Evolutionary conservation across 2,888 invertebrate species (phyloP), one percentile per base, ranked within the genome.

Genomic region (Eristalis pertinax): DNA sequence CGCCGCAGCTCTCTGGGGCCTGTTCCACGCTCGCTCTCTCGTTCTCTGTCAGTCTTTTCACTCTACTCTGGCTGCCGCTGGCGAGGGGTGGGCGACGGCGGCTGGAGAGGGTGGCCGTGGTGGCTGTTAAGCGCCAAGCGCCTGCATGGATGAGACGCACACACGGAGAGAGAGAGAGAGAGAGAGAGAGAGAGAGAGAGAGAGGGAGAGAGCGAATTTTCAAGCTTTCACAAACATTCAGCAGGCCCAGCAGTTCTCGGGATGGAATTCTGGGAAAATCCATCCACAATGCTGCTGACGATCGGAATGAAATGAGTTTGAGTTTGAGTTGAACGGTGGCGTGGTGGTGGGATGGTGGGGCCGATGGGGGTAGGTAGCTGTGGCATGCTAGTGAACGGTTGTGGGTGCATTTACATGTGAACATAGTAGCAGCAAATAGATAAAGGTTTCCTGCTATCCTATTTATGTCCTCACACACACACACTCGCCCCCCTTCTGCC

Each of bases 191-290:
- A 35, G 62, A 74, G 68, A 13, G 62, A 22, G 19, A 22, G 35
- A 43, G 15, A 64, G 50, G 68, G 67, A 41, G 43, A 64, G 56
- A n/a, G n/a, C 82, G 82, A 86, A 2, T 83, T 86, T 83, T 7
- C 68, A 63, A 87, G 79, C 79, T 84, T 80, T 80, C 84, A 87
- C 76, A 76, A 80, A 73, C 79, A 87, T n/a, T n/a, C 76, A 73
- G 76, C 73, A 73, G 84, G 75, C 75, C 79, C 73, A 69, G 78
- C 73, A 69, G 77, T 65, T 76, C 68, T 73, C 22, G 41, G 35
- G 32, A 81, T 58, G 73, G 50, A 70, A 65, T 78, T 78, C 43
- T 70, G 50, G 38, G 70, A 65, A 78, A 82, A 78, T 70, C 82
- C 50, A 75, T 75, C 67, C 64, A 32, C 69, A 64, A 74, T 43